Base-by-base conservation (phyloP, 2,797 vertebrate species). In the Ceryle rudis region DNA sequence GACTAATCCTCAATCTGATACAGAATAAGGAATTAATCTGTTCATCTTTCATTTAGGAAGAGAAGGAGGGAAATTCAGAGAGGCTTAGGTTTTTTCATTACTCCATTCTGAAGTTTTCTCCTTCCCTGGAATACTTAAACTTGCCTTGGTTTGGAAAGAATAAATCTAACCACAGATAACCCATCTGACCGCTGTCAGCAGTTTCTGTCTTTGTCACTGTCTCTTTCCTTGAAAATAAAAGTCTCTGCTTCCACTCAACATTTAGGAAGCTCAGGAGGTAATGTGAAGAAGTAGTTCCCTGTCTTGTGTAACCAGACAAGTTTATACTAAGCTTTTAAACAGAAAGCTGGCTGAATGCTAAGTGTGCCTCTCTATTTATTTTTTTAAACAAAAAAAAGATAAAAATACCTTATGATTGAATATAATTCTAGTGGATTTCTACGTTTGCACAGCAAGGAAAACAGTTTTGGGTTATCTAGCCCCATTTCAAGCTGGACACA, bases 321-420 rank as follows among this genome's bases (percentile, higher is more conserved):
- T 94, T 90, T 84, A 55, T 42, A 47, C 46, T 72, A 72, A 87
- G 67, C 73, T 90, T 89, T 93, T 73, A 77, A 89, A 80, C 47
- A 93, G 55, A 77, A 54, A 89, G 54, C 55, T 72, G 58, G 13
- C 3, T 81, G 62, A 88, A 83, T 44, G 55, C 9, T 92, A 66
- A 81, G 9, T 75, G 33, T 62, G 58, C 46, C 89, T 90, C 23
- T 23, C 17, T 41, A 52, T 28, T 25, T 49, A 31, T 31, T 83
- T 85, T 89, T 67, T 67, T 14, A 86, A 89, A 71, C 31, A 80
- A 49, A 62, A 39, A 62, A 81, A 41, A 67, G 19, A 60, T 91
- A 93, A 88, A 81, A 88, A 90, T 81, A 86, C 7, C 19, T 74
- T 1, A 35, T 10, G 6, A 58, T 0, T 81, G 10, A 54, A 58